phyloP scores from a whole-genome alignment of 2,797 vertebrate species.

The Catostomus latipinnis region DNA sequence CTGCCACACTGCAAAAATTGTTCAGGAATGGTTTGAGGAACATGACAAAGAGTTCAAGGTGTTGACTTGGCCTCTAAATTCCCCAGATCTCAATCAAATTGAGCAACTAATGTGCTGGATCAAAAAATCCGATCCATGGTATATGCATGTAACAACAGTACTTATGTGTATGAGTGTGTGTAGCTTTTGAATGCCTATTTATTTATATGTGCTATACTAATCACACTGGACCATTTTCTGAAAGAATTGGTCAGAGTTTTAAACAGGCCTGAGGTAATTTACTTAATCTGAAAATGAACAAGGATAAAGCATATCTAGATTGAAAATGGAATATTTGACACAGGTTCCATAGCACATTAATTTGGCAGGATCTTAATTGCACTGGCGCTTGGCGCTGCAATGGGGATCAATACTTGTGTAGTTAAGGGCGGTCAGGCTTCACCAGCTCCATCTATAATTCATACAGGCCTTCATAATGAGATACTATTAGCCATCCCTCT shows the following conservation, averaged over 20 bases:
- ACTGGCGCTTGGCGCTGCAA: constrained; percentile 20
- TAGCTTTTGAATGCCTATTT: background rate
- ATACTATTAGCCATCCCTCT: constrained; percentile 46
- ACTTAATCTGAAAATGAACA: constrained; percentile 29
- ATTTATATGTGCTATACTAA: background rate
- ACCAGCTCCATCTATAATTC: constrained; percentile 60
- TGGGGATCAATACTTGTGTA: constrained; percentile 58
- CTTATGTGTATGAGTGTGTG: background rate
- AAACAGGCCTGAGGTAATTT: constrained; percentile 30
- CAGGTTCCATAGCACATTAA: constrained; percentile 51
- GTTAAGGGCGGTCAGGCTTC: constrained; percentile 53
- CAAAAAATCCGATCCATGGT: too few relatives aligned
- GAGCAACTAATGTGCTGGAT: too few relatives aligned
- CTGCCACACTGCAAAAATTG: too few relatives aligned
- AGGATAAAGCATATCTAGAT: constrained; percentile 29
- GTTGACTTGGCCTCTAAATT: too few relatives aligned
- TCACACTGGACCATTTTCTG: constrained; percentile 3
- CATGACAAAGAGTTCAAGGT: too few relatives aligned
- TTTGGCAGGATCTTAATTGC: constrained; percentile 53
- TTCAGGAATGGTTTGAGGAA: too few relatives aligned
- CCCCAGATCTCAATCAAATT: too few relatives aligned
- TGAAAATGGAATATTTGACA: constrained; percentile 53
- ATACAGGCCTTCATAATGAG: constrained; percentile 57
- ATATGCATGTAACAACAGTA: background rate
- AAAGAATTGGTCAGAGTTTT: constrained; percentile 18